Conservation (phyloP, 2,113 vertebrate genomes). For the Nansenia antarctica region DNA sequence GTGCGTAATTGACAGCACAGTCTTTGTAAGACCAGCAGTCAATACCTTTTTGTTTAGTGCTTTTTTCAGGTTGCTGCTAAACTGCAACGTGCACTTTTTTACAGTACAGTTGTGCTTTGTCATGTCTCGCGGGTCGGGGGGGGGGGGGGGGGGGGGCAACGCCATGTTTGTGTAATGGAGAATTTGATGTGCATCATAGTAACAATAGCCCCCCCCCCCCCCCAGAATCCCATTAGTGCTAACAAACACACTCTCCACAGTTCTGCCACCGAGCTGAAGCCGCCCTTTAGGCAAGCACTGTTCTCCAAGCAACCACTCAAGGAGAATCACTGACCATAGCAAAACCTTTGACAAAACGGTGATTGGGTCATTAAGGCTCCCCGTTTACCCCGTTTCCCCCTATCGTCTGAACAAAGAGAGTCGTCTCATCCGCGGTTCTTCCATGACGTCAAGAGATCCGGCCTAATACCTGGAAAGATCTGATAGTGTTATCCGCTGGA, state of each 20-base stretch:
- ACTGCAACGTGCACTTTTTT: too few species aligned
- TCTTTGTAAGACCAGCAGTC: too few species aligned
- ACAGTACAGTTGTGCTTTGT: background rate
- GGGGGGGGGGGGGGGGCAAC: too few species aligned
- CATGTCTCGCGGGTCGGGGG: background rate
- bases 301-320: background rate
- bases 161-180: background rate
- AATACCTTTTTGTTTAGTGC: too few species aligned
- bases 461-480: slow-evolving; percentile 25
- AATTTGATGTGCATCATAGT: background rate
- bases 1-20: too few species aligned
- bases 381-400: slow-evolving; percentile 1
- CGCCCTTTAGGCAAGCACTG: background rate
- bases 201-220: slow-evolving; percentile 14
- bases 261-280: background rate
- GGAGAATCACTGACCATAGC: slow-evolving; percentile 7
- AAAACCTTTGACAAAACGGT: slow-evolving; percentile 24
- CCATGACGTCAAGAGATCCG: slow-evolving; percentile 15
- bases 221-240: background rate
- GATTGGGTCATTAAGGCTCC: slow-evolving; percentile 27
- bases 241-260: slow-evolving; percentile 1
- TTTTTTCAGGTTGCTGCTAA: too few species aligned
- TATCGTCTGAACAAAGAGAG: slow-evolving; percentile 19
- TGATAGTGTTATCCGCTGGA: slow-evolving; percentile 16
- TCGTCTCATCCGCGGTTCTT: slow-evolving; percentile 13